Evolutionary conservation across 2,797 vertebrate genomes (phyloP).

Genomic region (Artibeus jamaicensis): DNA sequence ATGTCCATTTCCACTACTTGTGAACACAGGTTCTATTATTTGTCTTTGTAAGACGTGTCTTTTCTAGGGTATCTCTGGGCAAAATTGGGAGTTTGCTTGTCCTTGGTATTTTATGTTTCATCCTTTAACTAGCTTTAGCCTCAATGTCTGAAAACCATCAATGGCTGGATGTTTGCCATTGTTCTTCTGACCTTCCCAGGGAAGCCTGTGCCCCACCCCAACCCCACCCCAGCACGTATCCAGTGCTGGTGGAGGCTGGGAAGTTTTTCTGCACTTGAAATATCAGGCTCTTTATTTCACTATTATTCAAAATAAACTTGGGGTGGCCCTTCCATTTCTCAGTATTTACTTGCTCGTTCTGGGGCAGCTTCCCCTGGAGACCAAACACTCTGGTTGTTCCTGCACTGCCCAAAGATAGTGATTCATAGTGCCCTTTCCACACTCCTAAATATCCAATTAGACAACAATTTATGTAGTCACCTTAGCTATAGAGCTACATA

Average conservation of each 20-base stretch:
- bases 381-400: background rate
- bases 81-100: background rate
- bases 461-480: background rate
- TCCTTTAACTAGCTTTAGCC: background rate
- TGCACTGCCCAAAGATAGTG: background rate
- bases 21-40: background rate
- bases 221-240: background rate
- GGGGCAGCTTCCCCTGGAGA: background rate
- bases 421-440: background rate
- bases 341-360: background rate
- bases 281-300: background rate
- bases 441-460: background rate
- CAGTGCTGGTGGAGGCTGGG: background rate
- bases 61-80: background rate
- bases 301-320: background rate
- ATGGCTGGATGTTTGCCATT: background rate
- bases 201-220: accelerated
- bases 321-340: background rate
- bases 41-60: background rate
- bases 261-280: background rate
- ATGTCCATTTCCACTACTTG: background rate
- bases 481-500: background rate
- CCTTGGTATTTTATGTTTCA: background rate
- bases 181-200: background rate
- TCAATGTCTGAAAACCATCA: background rate